A percentile compares a stretch with the other conserved stretches of the same genome.
These are phyloP conservation scores for Platorchestia sp. DNA, from an alignment of 1,140 invertebrate species.

Conservation along the genomic window DNA sequence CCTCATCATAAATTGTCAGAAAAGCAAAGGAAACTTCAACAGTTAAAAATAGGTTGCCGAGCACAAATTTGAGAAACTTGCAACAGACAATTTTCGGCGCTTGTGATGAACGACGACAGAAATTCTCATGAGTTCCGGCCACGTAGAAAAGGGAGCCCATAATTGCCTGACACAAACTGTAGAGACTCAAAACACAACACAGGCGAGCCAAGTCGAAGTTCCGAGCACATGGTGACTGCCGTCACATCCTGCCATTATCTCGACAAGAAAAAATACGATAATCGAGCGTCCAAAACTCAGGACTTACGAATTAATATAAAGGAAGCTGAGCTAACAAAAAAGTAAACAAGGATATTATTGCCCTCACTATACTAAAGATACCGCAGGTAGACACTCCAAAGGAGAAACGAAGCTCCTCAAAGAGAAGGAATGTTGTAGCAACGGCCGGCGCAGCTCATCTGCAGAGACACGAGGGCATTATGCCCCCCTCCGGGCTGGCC, in stretches of 20 bases:
- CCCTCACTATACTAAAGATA: not conserved
- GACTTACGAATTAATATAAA: not conserved
- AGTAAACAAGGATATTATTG: not conserved
- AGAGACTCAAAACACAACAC: not conserved
- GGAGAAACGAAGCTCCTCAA: not conserved
- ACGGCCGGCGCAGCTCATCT: not conserved
- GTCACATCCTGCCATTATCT: not conserved
- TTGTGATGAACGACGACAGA: not conserved
- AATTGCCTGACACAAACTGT: not conserved
- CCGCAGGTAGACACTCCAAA: not conserved
- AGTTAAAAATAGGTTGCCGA: not conserved
- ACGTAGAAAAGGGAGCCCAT: not conserved
- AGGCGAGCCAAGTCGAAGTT: not conserved
- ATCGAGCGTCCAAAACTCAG: not conserved
- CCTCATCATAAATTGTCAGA: not conserved
- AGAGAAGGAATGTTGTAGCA: not conserved
- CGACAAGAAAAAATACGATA: not conserved
- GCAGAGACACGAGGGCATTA: not conserved
- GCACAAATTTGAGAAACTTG: not conserved
- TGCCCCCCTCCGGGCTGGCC: not conserved
- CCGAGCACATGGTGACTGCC: not conserved
- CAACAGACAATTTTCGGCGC: not conserved
- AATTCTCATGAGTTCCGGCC: not conserved
- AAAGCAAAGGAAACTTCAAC: not conserved
- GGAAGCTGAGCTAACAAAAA: not conserved